Base-by-base conservation (phyloP, 2,797 vertebrate species). In the Hippoglossus hippoglossus region DNA sequence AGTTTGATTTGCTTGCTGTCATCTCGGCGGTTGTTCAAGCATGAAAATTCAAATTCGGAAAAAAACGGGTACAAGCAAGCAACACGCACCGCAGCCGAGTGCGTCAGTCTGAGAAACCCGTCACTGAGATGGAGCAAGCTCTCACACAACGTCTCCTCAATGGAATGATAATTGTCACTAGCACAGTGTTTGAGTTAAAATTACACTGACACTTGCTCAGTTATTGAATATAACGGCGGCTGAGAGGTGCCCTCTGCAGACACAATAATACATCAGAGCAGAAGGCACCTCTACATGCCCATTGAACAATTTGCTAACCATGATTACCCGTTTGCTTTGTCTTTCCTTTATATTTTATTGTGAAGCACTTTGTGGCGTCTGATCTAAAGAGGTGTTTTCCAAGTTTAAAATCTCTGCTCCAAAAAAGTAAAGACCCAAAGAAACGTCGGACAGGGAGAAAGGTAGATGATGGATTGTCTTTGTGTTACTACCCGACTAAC, bases 351-450 rank as follows among this genome's bases (percentile, higher is more conserved):
- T 10, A 8, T 46, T 31, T n/a, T 4, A 47, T 10, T 21, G 44
- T 46, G 22, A 28, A 34, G 3, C 46, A 46, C 24, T 60, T 60
- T 60, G 39, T 25, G 58, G 11, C 10, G 26, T 39, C 8, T 10
- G 28, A 12, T 21, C 10, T 36, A 26, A 11, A 46, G 18, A n/a
- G 19, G 47, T 26, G 3, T 5, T 54, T 10, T 5, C 3, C 11
- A 4, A 22, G 31, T 57, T 61, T 62, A 16, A 6, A 10, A 46
- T 55, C 56, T 59, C 9, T 61, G 64, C 41, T 67, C 24, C 19
- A 5, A 60, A 65, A 68, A 1, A 51, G 56, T 31, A 66, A 63
- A 67, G 62, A 10, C 18, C 44, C 44, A 74, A 63, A 59, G 10
- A 5, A 59, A 28, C 25, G 22, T 19, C 6, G 53, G 41, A 18